Conservation (phyloP, 2,113 vertebrate species). For the Rhabdornis inornatus region DNA sequence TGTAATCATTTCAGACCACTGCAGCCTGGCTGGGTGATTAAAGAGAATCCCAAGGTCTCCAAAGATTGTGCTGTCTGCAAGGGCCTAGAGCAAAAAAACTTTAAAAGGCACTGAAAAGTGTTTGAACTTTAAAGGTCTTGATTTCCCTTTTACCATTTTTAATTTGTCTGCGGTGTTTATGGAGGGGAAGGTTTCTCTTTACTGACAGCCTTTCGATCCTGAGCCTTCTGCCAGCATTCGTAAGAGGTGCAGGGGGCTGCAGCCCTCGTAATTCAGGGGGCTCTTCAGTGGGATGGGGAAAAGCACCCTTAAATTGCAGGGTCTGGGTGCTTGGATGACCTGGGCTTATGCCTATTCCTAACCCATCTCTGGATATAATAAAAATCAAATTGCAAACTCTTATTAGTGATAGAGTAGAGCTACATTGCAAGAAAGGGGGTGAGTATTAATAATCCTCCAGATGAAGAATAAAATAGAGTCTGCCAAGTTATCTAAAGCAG, state of each 20-base stretch:
- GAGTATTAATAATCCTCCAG: not conserved
- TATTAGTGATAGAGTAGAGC: not conserved
- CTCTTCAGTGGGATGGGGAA: not conserved
- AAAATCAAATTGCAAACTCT: not conserved
- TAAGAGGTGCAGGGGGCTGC: not conserved
- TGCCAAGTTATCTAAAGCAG: not conserved
- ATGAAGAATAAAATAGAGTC: not conserved
- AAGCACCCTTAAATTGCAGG: not conserved
- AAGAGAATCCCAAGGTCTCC: conserved; percentile 72
- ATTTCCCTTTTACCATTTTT: conserved; percentile 71
- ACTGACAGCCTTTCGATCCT: conserved; percentile 24
- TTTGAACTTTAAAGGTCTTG: conserved; percentile 76
- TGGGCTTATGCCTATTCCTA: not conserved
- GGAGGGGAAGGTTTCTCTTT: conserved; percentile 58
- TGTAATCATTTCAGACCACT: conserved; percentile 73
- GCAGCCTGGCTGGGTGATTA: conserved; percentile 72
- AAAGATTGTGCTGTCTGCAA: conserved; percentile 70
- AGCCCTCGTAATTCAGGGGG: not conserved
- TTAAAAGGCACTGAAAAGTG: conserved; percentile 71
- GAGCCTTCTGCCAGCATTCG: not conserved
- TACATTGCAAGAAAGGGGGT: not conserved
- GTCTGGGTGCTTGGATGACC: not conserved
- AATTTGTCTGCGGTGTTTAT: conserved; percentile 66
- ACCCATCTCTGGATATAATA: not conserved
- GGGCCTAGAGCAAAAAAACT: conserved; percentile 70